Percentiles rank a stretch among this genome's conserved stretches.
Evolutionary conservation across 2,797 vertebrate species (phyloP).

Genomic region (Uromys caudimaculatus): DNA sequence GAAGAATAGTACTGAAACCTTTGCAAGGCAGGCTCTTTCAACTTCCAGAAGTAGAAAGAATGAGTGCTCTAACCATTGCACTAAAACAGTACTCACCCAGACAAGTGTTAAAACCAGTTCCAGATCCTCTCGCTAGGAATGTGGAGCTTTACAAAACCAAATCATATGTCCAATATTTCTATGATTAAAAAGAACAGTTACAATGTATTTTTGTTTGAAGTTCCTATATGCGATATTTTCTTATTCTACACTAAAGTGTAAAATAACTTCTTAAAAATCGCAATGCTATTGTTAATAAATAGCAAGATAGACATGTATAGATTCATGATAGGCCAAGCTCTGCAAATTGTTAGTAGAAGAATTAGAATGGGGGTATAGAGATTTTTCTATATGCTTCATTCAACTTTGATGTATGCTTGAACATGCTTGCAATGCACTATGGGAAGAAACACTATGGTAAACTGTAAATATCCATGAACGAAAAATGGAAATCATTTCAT

Average conservation of each 20-base stretch:
- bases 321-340: background rate
- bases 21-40: slow-evolving; percentile 44
- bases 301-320: background rate
- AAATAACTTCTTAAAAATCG: slow-evolving; percentile 16
- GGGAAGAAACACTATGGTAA: slow-evolving; percentile 23
- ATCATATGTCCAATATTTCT: slow-evolving; percentile 46
- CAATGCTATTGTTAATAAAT: background rate
- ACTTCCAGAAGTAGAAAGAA: slow-evolving; percentile 30
- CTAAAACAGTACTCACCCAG: slow-evolving; percentile 46
- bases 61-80: background rate
- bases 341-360: slow-evolving; percentile 24
- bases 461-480: slow-evolving; percentile 38
- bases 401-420: slow-evolving; percentile 4
- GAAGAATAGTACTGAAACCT: slow-evolving; percentile 58
- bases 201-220: slow-evolving; percentile 61
- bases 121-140: slow-evolving; percentile 22
- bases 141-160: slow-evolving; percentile 22
- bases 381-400: slow-evolving; percentile 21
- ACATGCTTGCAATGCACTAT: slow-evolving; percentile 35
- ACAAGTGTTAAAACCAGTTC: slow-evolving; percentile 50
- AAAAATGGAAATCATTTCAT: slow-evolving; percentile 61
- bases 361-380: background rate
- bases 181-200: slow-evolving; percentile 37
- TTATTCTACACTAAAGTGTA: slow-evolving; percentile 51
- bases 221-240: slow-evolving; percentile 12